Evolutionary conservation across 1,140 invertebrate genomes (phyloP), one percentile per base, ranked within the genome.

Genomic region (Drosophila takahashii): DNA sequence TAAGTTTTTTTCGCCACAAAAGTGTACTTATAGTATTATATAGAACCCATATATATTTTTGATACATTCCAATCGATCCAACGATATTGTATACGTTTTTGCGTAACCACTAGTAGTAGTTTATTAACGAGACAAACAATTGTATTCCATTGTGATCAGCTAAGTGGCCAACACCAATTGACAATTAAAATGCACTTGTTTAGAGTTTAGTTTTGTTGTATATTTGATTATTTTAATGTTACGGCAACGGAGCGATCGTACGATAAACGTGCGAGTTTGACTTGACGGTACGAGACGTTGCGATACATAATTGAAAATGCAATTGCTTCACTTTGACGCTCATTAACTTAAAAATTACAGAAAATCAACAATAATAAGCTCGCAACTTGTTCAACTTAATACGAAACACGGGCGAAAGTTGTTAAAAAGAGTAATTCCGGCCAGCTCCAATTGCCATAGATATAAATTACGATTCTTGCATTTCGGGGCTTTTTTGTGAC

Each of bases 21-120:
- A 91, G 90, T 91, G 90, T 91, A 91, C 90, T 91, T 91, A 91
- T 91, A 91, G 90, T 91, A 91, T 91, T 91, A 86, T 81, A 87
- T 81, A 87, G 60, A 62, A 42, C 75, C 75, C 56, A 54, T 52
- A 41, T 52, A 41, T 56, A 36, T 69, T 79, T 84, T 86, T 79
- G 52, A 77, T 67, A 79, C 84, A 87, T 79, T 89, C 77, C 84
- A 89, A 60, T 74, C 54, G 59, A 70, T 67, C 65, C 42, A 56
- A 50, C 60, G 37, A 58, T 59, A n/a, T n/a, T n/a, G 39, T 77
- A 67, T 79, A 79, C 45, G 70, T 73, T 77, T 51, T 42, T 60
- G n/a, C 45, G 16, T 76, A n/a, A n/a, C n/a, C n/a, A 47, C 41
- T 2, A 42, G 42, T 42, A 62, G 10, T 42, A 62, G 10, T 32